Evolutionary conservation across 2,888 invertebrate genomes (phyloP).

Genomic region (Epistrophe grossulariae): DNA sequence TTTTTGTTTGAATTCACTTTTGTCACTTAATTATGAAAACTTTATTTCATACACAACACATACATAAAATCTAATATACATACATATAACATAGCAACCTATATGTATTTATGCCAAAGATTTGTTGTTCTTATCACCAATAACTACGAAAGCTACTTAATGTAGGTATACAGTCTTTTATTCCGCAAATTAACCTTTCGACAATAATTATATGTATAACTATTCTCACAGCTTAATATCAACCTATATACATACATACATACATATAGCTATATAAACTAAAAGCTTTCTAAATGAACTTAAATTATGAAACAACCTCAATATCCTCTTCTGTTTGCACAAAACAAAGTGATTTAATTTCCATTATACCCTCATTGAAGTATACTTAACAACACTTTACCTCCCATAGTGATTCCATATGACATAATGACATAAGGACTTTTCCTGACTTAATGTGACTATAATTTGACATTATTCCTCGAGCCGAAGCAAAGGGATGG

Average conservation of each 20-base stretch:
- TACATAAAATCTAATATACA: too few relatives aligned
- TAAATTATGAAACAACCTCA: constrained; percentile 40
- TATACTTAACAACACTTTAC: constrained; percentile 41
- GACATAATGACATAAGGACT: constrained; percentile 61
- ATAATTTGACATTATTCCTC: constrained; percentile 70
- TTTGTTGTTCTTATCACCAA: not conserved
- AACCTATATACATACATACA: not conserved
- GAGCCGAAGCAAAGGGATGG: constrained; percentile 39
- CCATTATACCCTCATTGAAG: constrained; percentile 27
- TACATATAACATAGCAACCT: too few relatives aligned
- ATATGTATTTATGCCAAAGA: not conserved
- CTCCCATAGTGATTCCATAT: constrained; percentile 48
- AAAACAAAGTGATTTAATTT: constrained; percentile 43
- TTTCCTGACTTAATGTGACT: constrained; percentile 61
- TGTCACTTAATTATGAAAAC: not conserved
- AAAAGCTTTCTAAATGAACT: constrained; percentile 32
- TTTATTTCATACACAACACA: too few relatives aligned
- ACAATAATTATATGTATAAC: not conserved
- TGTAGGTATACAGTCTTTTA: not conserved
- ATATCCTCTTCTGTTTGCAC: constrained; percentile 34
- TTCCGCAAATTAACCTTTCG: constrained; percentile 9
- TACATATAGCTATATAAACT: not conserved
- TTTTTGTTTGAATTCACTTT: not conserved
- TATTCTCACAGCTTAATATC: not conserved
- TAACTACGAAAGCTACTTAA: constrained; percentile 19